These are phyloP conservation scores for Sinodicranocentrus sp. DNA, from an alignment of 2,888 invertebrate species.

Conservation along the genomic window DNA sequence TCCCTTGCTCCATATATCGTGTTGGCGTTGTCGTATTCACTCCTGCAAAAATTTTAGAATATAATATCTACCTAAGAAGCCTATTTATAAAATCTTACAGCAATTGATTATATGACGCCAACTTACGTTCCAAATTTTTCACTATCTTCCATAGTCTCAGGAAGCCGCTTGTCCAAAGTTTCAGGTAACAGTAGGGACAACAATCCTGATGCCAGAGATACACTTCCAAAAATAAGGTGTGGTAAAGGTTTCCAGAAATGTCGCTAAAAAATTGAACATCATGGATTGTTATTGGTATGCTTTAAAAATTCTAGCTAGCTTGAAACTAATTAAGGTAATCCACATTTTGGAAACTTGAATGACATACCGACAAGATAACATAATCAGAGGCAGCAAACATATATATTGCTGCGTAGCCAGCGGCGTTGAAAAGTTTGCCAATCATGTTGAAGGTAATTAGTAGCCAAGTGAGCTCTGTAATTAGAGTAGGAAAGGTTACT, in stretches of 20 bases:
- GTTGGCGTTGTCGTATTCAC: slow-evolving; percentile 10
- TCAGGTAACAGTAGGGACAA: slow-evolving; percentile 88
- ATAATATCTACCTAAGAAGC: too few species aligned
- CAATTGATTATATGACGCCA: too few species aligned
- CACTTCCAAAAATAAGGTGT: slow-evolving; percentile 85
- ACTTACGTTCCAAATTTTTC: slow-evolving; percentile 83
- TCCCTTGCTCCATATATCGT: background rate
- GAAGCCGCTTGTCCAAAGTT: slow-evolving; percentile 84
- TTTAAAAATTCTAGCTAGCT: too few species aligned
- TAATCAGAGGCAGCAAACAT: slow-evolving; percentile 84
- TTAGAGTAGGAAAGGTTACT: background rate
- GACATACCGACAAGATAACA: slow-evolving; percentile 75
- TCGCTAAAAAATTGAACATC: slow-evolving; percentile 77
- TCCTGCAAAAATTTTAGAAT: background rate
- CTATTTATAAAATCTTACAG: too few species aligned
- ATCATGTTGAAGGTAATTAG: slow-evolving; percentile 83
- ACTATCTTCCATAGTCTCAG: slow-evolving; percentile 84
- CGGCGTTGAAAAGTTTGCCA: slow-evolving; percentile 85
- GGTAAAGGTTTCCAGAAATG: slow-evolving; percentile 85
- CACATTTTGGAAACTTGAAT: background rate
- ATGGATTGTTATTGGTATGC: slow-evolving; percentile 78
- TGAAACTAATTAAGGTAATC: background rate
- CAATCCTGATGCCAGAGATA: slow-evolving; percentile 85
- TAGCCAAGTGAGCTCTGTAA: slow-evolving; percentile 81
- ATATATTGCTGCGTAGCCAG: slow-evolving; percentile 86